Conservation (phyloP, 2,888 invertebrate species). For the Dioctria rufipes region DNA sequence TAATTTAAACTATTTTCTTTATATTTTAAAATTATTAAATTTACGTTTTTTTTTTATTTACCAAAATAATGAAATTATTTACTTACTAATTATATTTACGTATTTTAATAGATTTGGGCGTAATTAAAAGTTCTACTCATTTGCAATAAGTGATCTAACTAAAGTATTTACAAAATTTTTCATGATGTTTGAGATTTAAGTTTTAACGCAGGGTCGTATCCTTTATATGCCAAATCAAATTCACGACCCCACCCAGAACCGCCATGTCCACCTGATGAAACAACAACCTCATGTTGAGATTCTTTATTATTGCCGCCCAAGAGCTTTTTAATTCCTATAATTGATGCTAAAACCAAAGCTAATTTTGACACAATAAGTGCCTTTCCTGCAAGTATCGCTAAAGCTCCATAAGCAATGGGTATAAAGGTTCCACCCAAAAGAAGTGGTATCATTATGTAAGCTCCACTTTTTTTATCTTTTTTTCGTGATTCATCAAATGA, state of each 20-base stretch:
- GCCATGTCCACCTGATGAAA: constrained; percentile 79
- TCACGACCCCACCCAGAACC: constrained; percentile 83
- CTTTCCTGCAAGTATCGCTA: constrained; percentile 87
- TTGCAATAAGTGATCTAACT: no score
- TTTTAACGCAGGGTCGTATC: constrained; percentile 72
- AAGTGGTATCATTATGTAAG: constrained; percentile 83
- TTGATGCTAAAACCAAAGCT: constrained; percentile 85
- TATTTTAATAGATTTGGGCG: no score
- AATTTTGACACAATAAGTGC: constrained; percentile 88
- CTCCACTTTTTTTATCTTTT: constrained; percentile 66
- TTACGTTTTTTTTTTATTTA: no score
- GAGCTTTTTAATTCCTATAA: constrained; percentile 88
- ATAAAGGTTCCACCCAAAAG: constrained; percentile 86
- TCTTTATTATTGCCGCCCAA: constrained; percentile 78
- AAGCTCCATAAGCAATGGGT: constrained; percentile 85
- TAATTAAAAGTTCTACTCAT: no score
- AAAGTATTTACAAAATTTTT: background rate
- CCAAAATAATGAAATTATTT: no score
- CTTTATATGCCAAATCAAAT: constrained; percentile 76
- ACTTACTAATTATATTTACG: no score
- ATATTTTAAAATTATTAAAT: no score
- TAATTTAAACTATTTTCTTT: no score
- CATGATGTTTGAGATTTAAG: constrained; percentile 62
- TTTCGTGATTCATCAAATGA: constrained; percentile 69
- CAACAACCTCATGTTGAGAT: constrained; percentile 80